phyloP scores from a whole-genome alignment of 2,113 vertebrate species.

The Nesoenas mayeri region DNA sequence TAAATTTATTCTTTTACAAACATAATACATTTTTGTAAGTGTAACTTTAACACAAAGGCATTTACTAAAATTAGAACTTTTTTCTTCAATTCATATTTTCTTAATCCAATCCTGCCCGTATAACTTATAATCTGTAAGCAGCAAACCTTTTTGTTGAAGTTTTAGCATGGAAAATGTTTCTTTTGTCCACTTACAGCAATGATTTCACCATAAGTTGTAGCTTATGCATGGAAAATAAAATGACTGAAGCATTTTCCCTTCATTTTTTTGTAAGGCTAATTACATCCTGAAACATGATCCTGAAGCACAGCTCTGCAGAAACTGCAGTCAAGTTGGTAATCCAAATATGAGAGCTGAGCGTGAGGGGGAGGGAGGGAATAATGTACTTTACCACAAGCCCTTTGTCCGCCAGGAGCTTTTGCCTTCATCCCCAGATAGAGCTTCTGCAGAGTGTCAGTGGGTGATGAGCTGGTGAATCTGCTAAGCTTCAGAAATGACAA shows the following conservation, averaged over 20 bases:
- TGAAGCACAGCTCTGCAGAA: background rate
- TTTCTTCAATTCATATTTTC: background rate
- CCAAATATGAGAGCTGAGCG: background rate
- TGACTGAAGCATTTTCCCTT: conserved; percentile 42
- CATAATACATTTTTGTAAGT: background rate
- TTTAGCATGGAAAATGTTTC: background rate
- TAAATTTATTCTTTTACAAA: background rate
- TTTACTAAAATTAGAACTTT: background rate
- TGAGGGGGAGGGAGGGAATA: background rate
- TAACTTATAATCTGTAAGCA: background rate
- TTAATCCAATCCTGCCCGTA: background rate
- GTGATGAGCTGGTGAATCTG: conserved; percentile 26
- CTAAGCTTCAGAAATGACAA: conserved; percentile 59
- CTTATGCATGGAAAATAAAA: conserved; percentile 65
- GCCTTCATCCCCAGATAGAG: conserved; percentile 41
- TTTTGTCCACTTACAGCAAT: conserved; percentile 35
- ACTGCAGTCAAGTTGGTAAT: conserved; percentile 12
- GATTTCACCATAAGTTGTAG: conserved; percentile 48
- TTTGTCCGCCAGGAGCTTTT: conserved; percentile 47
- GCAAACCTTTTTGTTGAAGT: background rate
- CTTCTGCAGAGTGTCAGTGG: conserved; percentile 27
- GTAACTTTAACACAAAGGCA: background rate
- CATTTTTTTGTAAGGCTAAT: conserved; percentile 49
- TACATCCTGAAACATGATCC: conserved; percentile 66
- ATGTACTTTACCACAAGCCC: conserved; percentile 69